Conservation (phyloP, 1,140 invertebrate species). For the Formica exsecta region DNA sequence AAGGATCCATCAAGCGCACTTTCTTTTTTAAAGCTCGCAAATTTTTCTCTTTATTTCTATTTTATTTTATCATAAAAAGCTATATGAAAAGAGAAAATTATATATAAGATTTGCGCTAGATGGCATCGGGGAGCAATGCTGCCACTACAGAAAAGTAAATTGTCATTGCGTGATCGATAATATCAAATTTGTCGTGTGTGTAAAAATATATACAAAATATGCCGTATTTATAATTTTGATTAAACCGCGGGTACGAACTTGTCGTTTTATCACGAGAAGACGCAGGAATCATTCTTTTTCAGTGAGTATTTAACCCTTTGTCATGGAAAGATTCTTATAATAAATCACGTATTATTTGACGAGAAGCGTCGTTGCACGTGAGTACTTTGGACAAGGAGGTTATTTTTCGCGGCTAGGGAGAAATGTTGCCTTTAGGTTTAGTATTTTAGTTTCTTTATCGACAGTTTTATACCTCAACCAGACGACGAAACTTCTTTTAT, state of each 20-base stretch:
- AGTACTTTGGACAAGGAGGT: neutral
- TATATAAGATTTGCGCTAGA: neutral
- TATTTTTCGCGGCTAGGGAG: neutral
- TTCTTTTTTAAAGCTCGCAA: no score
- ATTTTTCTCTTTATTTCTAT: neutral
- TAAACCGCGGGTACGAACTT: no score
- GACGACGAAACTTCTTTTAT: neutral
- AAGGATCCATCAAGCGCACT: no score
- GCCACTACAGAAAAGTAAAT: slow-evolving; percentile 11
- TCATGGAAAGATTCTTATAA: neutral
- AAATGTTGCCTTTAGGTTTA: neutral
- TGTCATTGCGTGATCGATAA: neutral
- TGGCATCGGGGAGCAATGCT: neutral
- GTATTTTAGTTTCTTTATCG: neutral
- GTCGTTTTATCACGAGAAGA: neutral
- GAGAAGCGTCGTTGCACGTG: neutral
- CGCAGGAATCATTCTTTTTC: neutral
- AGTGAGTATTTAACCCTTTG: neutral
- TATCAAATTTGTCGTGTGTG: neutral
- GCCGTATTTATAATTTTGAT: neutral
- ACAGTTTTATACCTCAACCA: neutral
- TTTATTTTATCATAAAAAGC: neutral
- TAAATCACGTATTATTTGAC: neutral
- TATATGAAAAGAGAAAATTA: neutral
- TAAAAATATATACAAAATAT: neutral